These are phyloP conservation scores for Hylaeus anthracinus DNA, from an alignment of 1,140 invertebrate genomes.

Conservation along the genomic window DNA sequence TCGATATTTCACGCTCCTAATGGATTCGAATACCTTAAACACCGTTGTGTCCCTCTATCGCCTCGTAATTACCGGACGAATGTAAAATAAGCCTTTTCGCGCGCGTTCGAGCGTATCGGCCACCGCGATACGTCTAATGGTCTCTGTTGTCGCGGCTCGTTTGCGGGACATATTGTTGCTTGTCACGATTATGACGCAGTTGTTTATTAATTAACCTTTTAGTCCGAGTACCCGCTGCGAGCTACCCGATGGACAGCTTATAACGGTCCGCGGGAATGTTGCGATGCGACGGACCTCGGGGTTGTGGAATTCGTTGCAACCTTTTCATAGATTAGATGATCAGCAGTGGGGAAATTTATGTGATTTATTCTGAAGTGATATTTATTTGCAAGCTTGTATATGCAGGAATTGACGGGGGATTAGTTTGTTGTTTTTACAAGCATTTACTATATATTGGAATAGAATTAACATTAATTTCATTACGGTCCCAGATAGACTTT, in stretches of 20 bases:
- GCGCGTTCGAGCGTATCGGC: constrained; percentile 1
- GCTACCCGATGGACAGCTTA: neutral
- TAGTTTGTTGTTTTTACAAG: no score
- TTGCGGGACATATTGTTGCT: neutral
- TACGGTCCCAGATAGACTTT: no score
- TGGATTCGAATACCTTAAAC: constrained; percentile 32
- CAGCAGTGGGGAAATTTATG: no score
- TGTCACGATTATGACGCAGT: constrained; percentile 35
- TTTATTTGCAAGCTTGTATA: no score
- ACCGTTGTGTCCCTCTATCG: neutral
- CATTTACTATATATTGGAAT: no score
- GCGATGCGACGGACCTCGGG: neutral
- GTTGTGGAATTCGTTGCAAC: neutral
- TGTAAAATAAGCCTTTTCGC: neutral
- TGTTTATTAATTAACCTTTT: constrained; percentile 46
- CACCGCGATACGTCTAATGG: constrained; percentile 2
- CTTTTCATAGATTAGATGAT: no score
- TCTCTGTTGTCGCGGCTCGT: neutral
- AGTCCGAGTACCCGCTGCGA: neutral
- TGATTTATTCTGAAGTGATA: no score
- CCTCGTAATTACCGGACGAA: constrained; percentile 11
- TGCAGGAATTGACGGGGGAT: no score
- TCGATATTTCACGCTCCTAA: constrained; percentile 43
- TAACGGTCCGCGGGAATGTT: constrained; percentile 6
- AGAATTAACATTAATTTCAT: no score